Conservation (phyloP, 2,113 vertebrate genomes). For the Amblyornis subalaris region DNA sequence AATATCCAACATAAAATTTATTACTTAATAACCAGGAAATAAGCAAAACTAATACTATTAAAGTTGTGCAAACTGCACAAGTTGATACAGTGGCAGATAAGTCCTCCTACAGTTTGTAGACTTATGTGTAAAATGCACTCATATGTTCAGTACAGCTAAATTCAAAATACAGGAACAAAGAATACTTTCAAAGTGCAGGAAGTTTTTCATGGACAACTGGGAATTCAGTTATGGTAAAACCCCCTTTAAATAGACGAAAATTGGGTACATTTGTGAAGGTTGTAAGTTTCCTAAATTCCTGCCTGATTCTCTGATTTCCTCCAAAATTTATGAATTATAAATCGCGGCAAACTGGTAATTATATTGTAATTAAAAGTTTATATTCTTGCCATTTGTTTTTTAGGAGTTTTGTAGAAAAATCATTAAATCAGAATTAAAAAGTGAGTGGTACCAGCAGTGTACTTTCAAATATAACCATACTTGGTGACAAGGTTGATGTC, state of each 20-base stretch:
- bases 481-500: neutral
- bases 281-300: neutral
- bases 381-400: neutral
- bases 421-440: neutral
- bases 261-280: neutral
- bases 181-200: neutral
- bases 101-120: neutral
- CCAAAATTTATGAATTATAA: neutral
- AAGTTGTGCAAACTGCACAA: neutral
- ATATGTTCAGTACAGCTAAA: neutral
- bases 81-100: neutral
- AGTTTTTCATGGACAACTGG: neutral
- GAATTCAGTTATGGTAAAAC: neutral
- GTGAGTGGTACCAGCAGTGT: neutral
- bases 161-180: neutral
- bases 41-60: neutral
- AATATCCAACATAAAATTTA: neutral
- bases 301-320: neutral
- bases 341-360: neutral
- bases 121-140: neutral
- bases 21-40: neutral
- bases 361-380: neutral
- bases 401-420: neutral
- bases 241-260: neutral
- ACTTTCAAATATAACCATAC: neutral